Evolutionary conservation across 2,113 vertebrate species (phyloP), one percentile per base, ranked within the genome.

Genomic region (Brachyistius frenatus): DNA sequence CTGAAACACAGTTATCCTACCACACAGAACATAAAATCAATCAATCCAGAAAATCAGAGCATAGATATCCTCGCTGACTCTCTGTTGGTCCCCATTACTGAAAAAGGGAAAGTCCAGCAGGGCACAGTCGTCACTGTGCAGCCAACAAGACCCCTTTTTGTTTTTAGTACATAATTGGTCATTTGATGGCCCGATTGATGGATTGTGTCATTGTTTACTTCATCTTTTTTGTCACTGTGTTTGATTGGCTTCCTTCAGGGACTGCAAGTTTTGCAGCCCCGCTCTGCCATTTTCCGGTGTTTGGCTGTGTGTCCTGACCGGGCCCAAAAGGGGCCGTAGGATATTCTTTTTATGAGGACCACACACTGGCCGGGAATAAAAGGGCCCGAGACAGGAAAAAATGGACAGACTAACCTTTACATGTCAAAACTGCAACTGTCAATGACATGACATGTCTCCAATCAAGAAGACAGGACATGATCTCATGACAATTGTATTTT

Each of bases 231-330:
- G 53, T 66, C 76, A 85, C 78, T 78, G 50, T 79, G 81, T 95
- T 94, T 96, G 94, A 96, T 96, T 94, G 94, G 86, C 86, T 89
- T 94, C 93, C 95, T 93, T 93, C 85, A 64, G 95, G 94, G 93
- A 93, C 80, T 73, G 31, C 79, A 69, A 65, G 66, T 73, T 67
- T 68, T 85, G 50, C 4, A 50, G 76, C 4, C 64, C 49, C n/a
- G 87, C 89, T 73, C 73, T 85, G 77, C 94, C 94, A 94, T 94
- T 94, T 95, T 78, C 74, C 52, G 55, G n/a, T 37, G 66, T 78
- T 74, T 36, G 74, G 74, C n/a, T 57, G 16, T 39, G 52, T 71
- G 65, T 90, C 65, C 44, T 76, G 91, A 91, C 92, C 91, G 79
- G 86, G 86, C 79, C 82, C n/a, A n/a, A 74, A 78, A 90, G 65